Conservation (phyloP, 2,113 vertebrate species). For the Phylloscopus trochiloides region DNA sequence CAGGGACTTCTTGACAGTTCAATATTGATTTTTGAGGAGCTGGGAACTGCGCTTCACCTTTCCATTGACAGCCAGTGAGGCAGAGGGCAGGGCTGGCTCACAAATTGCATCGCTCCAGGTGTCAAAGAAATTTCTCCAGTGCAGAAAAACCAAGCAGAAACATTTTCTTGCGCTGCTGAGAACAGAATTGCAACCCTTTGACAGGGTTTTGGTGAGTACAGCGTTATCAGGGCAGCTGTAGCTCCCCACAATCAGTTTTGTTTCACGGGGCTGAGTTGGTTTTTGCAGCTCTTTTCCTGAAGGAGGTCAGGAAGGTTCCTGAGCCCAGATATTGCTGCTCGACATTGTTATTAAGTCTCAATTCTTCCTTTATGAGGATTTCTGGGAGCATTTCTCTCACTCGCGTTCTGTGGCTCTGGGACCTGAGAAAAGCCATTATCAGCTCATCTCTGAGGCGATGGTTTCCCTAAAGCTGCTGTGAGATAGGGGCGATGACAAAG, state of each 20-base stretch:
- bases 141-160: background rate
- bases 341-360: background rate
- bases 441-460: background rate
- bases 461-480: background rate
- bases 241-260: background rate
- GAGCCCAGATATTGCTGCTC: background rate
- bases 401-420: accelerated
- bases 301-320: background rate
- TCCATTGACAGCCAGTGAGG: accelerated
- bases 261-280: background rate
- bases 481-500: background rate
- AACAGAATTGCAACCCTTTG: background rate
- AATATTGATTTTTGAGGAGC: background rate
- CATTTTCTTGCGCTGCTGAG: background rate
- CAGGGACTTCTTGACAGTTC: background rate
- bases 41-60: background rate
- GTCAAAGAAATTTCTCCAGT: background rate
- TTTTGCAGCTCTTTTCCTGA: background rate
- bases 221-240: background rate
- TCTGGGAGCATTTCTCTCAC: background rate
- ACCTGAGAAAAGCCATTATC: background rate
- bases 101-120: background rate
- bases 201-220: background rate
- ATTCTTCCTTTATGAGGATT: background rate
- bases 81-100: background rate